Base-by-base conservation (phyloP, 2,113 vertebrate species). In the Elanoides forficatus region DNA sequence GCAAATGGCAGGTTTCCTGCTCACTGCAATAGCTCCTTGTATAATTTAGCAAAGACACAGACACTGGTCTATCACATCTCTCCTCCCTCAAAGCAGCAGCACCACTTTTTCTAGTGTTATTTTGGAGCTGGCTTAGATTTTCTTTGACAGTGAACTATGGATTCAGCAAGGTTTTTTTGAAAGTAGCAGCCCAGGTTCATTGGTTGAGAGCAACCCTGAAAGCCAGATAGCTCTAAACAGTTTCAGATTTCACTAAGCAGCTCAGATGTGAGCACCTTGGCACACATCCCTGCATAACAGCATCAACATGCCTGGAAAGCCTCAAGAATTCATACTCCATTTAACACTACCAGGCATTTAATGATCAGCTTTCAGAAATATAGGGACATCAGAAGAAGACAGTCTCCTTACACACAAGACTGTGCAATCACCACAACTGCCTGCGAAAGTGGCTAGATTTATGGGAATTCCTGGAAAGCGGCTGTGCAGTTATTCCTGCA, bases 11-110 rank as follows among this genome's bases (percentile, higher is more conserved):
- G 50, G 27, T 79, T 56, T 71, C 48, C 74, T 76, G 34, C 92
- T 71, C 66, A 36, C 65, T 58, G 48, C 71, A 82, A 75, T 5
- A 67, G 27, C 43, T 81, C 55, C 75, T 81, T n/a, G 48, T 42
- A 2, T 83, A 88, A 86, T 93, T 95, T 48, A 90, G 32, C 40
- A 73, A 60, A 87, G 74, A n/a, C 62, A 80, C 70, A 86, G 74
- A 42, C 53, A 50, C 36, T 50, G 52, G 14, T 67, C 55, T 86
- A 32, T 47, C 60, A 15, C 38, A 42, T 82, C 65, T 56, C 68
- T 81, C 62, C 55, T 76, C 68, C 34, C 40, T 74, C 36, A 29
- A 86, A 71, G 34, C 72, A 81, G 30, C 38, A 81, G 9, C 63
- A 55, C 50, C 40, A 3, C 40, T 93, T 92, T 72, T 76, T 21